Conservation (phyloP, 2,888 invertebrate genomes). For the Drosophila prolongata region DNA sequence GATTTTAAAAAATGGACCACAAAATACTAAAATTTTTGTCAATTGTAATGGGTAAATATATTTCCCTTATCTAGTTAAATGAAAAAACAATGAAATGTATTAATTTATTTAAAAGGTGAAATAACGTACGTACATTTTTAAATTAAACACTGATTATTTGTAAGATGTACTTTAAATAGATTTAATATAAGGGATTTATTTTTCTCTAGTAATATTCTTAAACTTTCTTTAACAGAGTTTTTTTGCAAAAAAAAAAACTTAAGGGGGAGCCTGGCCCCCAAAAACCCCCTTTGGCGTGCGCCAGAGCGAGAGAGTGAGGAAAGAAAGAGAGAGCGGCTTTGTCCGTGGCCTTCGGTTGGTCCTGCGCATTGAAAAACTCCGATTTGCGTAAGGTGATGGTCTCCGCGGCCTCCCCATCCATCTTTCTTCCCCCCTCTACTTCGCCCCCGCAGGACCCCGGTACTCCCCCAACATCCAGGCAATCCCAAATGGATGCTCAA, state of each 20-base stretch:
- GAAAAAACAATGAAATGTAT: too few relatives aligned
- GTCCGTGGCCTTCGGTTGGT: constrained; percentile 67
- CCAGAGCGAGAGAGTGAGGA: background rate
- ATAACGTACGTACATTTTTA: too few relatives aligned
- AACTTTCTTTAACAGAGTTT: too few relatives aligned
- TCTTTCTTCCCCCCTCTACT: background rate
- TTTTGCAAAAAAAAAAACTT: background rate
- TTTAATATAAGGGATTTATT: too few relatives aligned
- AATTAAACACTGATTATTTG: too few relatives aligned
- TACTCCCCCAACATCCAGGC: constrained; percentile 11
- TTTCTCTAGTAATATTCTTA: too few relatives aligned
- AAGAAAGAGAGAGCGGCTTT: constrained; percentile 23
- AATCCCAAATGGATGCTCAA: constrained; percentile 56
- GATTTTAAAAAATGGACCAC: background rate
- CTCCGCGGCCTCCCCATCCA: constrained; percentile 20
- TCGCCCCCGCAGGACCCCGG: too few relatives aligned
- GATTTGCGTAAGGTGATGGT: constrained; percentile 77
- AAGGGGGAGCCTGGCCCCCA: background rate
- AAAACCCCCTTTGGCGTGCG: background rate
- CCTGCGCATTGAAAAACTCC: constrained; percentile 72
- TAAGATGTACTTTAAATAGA: too few relatives aligned
- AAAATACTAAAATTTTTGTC: background rate
- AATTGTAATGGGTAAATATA: background rate
- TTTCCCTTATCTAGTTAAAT: too few relatives aligned
- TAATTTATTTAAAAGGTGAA: too few relatives aligned